Evolutionary conservation across 2,888 invertebrate species (phyloP), one percentile per base, ranked within the genome.

Genomic region (Cylloceria caligata): DNA sequence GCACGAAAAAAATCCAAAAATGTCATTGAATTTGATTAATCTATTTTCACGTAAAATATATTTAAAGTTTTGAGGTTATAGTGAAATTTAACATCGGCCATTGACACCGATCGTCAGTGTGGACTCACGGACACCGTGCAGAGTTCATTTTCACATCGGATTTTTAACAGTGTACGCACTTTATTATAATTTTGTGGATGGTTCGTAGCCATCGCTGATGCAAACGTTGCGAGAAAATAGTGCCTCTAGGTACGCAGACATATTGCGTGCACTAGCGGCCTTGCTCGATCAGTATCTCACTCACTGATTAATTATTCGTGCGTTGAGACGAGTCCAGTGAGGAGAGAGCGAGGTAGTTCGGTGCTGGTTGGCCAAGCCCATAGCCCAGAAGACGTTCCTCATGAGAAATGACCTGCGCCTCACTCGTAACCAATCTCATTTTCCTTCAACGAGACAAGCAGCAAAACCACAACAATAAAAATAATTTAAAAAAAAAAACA

Each of bases 281-380:
- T 57, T 82, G 60, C 72, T 60, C 72, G 81, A 85, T 87, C 81
- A 62, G 52, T 85, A 83, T 84, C 85, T 65, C 21, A 47, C 47
- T 62, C 74, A 62, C 81, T 84, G 86, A 87, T 86, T 86, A 87
- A 86, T 86, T 86, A 83, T 86, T 84, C 75, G 79, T 79, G 67
- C 80, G 81, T 84, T 80, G 71, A 73, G 60, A 64, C 64, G 64
- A 42, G 64, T 39, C 21, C 13, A 5, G 64, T 71, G 55, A 49
- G 75, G 30, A 27, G 30, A 27, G 55, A 57, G 55, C 27, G 30
- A 57, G 79, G 74, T 45, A 34, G 27, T 45, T 65, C 65, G 55
- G 34, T 67, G 34, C 39, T 34, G 57, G 19, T 16, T 34, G 45
- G 30, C 7, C 67, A 19, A 45, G 27, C 67, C 47, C 47, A 62